Base-by-base conservation (phyloP, 2,888 invertebrate genomes). In the Watsonalla cultraria region DNA sequence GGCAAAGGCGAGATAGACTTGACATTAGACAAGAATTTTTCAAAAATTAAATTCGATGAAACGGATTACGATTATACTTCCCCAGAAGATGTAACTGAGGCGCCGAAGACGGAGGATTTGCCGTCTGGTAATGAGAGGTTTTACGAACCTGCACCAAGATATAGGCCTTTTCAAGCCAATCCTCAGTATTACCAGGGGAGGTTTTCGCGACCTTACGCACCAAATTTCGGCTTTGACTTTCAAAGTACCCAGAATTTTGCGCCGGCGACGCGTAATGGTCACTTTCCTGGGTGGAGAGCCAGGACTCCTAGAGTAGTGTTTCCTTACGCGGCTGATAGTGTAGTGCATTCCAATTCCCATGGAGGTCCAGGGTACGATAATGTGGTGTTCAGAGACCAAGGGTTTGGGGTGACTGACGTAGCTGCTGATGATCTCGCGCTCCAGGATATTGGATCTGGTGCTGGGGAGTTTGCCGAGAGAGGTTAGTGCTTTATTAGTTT, bases 401-500 rank as follows among this genome's bases (percentile, higher is more conserved):
- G 89, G 74, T 92, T 93, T 63, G 93, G 92, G 61, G 74, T 92
- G 52, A 93, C 92, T 61, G 93, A 93, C 57, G 76, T 93, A 50
- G 89, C 90, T 0, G 82, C 91, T 34, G 93, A 93, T 62, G 93
- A 93, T 33, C 91, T 91, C 60, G 92, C 90, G 58, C 76, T 94
- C 47, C 95, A 95, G 84, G 94, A 95, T 69, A 83, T 93, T 54
- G 91, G 84, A 7, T 87, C 91, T 9, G 92, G 90, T 7, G 82
- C 84, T 2, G 85, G 82, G 45, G 85, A 90, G 47, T 92, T 92
- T 66, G 90, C 93, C 61, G 94, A 94, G 69, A 91, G 94, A 91
- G 94, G 94, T 94, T 83, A 90, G 93, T 84, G 49, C 46, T 42
- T 45, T 46, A 13, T 45, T 47, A 45, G 34, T 42, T 56, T 56